Conservation (phyloP, 2,797 vertebrate genomes). For the Phylloscopus collybita region DNA sequence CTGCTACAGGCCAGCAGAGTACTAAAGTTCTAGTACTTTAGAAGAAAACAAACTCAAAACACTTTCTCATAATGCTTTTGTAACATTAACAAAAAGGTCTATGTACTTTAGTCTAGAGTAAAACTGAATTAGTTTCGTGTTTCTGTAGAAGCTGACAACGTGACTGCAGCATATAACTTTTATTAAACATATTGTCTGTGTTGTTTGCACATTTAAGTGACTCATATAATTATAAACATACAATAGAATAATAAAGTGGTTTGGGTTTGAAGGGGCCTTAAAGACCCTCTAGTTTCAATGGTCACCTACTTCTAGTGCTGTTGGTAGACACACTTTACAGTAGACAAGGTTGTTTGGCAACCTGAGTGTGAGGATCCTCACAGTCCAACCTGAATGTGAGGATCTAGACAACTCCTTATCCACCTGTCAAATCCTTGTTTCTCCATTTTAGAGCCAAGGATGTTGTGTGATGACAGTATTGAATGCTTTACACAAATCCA, state of each 20-base stretch:
- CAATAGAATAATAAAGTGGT: not conserved
- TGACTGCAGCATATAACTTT: not conserved
- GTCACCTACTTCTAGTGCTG: not conserved
- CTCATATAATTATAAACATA: not conserved
- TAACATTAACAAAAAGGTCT: not conserved
- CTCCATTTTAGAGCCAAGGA: not conserved
- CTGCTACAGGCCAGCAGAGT: not conserved
- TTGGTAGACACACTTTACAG: not conserved
- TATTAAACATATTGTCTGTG: not conserved
- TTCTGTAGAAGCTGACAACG: not conserved
- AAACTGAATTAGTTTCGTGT: not conserved
- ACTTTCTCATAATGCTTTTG: not conserved
- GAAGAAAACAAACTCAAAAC: not conserved
- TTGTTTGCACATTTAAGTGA: not conserved
- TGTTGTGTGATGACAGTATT: accelerated
- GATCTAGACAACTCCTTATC: not conserved
- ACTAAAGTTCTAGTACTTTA: not conserved
- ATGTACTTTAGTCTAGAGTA: not conserved
- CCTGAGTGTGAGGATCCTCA: too few relatives aligned
- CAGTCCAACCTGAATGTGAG: not conserved
- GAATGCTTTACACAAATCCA: not conserved
- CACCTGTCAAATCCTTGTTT: not conserved
- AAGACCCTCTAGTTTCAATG: not conserved
- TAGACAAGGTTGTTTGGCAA: not conserved
- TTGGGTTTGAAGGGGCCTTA: not conserved